Evolutionary conservation across 2,797 vertebrate genomes (phyloP), one percentile per base, ranked within the genome.

Genomic region (Halcyon leucocephala): DNA sequence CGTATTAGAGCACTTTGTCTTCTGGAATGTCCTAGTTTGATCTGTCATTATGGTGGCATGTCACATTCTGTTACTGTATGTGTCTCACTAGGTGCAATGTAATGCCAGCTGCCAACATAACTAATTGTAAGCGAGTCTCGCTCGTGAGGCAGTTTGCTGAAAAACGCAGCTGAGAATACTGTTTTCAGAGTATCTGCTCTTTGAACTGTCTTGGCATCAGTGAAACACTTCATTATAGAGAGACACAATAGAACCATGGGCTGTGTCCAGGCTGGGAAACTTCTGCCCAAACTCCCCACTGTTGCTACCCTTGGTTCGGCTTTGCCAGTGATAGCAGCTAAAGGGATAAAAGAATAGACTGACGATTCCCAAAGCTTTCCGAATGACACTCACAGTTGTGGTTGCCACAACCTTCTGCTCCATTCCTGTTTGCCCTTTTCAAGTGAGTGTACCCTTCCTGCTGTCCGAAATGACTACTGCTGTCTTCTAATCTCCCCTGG

Each of bases 41-140:
- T 92, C 49, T 61, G 76, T 93, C 61, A 0, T 76, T 78, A 52
- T 35, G 41, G 91, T 93, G 88, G 72, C 69, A 28, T 20, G 94
- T 96, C 95, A 94, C 95, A 89, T 96, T 82, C 88, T 19, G 65
- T 96, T 96, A 96, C 86, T 76, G 17, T 37, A 21, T 37, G 42
- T 81, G 88, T 93, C 94, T 95, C 84, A 29, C 93, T 60, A 81
- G 80, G 39, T 89, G 49, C 91, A 58, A 11, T 58, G 91, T 41
- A 71, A 3, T n/a, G 83, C 74, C 89, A 86, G 48, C 93, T 96
- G 96, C 86, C 95, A 92, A 67, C 86, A 19, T 48, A 90, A 87
- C 71, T 95, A 84, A 94, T 89, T 65, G 88, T 74, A 80, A 95
- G 71, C 5, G 52, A 93, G 81, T 19, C 83, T 80, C 77, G 57